These are phyloP conservation scores for Agonopterix heracliana DNA, from an alignment of 2,888 invertebrate genomes.

Conservation along the genomic window DNA sequence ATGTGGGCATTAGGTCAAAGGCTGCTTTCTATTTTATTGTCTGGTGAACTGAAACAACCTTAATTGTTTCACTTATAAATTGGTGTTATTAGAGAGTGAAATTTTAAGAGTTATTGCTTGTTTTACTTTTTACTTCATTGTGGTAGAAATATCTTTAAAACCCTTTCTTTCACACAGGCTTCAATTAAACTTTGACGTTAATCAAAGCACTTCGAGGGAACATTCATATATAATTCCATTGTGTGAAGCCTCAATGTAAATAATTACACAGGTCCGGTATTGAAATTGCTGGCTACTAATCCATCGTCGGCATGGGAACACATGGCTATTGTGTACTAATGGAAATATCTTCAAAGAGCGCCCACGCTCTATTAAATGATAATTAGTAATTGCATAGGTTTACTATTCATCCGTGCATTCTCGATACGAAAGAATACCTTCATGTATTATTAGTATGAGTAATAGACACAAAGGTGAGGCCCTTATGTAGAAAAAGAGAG, in stretches of 20 bases:
- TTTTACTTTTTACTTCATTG: too few relatives aligned
- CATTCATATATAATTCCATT: slow-evolving; percentile 29
- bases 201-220: background rate
- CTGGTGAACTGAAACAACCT: background rate
- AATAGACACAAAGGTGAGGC: too few relatives aligned
- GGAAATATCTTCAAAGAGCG: slow-evolving; percentile 31
- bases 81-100: too few relatives aligned
- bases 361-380: slow-evolving; percentile 30
- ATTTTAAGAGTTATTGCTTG: too few relatives aligned
- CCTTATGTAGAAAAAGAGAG: too few relatives aligned
- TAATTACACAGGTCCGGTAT: slow-evolving; percentile 39
- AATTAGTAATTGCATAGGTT: slow-evolving; percentile 25
- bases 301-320: slow-evolving; percentile 25
- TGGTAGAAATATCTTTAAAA: too few relatives aligned
- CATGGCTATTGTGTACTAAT: slow-evolving; percentile 32
- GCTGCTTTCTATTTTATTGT: slow-evolving; percentile 34
- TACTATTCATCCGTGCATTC: slow-evolving; percentile 5
- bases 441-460: background rate
- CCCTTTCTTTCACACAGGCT: too few relatives aligned
- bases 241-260: slow-evolving; percentile 33
- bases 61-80: too few relatives aligned
- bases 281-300: slow-evolving; percentile 28
- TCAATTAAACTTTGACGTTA: background rate
- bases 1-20: slow-evolving; percentile 33
- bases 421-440: background rate